Percentiles rank a stretch among this genome's conserved stretches.
Evolutionary conservation across 2,888 invertebrate species (phyloP).

Genomic region (Agrochola lychnidis): DNA sequence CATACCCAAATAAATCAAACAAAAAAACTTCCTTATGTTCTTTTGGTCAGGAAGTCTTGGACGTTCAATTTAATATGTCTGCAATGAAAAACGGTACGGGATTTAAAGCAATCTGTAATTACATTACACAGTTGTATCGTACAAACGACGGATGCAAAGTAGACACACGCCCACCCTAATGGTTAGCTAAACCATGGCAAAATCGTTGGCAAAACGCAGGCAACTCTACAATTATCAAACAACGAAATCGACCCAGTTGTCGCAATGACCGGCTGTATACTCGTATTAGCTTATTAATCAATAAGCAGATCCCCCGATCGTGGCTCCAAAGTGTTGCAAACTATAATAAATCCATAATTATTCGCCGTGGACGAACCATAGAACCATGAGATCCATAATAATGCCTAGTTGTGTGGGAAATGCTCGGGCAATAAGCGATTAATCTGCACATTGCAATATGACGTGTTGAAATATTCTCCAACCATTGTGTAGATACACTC

Average conservation of each 20-base stretch:
- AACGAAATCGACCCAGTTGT: conserved; percentile 79
- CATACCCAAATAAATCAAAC: conserved; percentile 16
- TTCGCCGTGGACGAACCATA: conserved; percentile 69
- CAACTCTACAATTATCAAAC: conserved; percentile 73
- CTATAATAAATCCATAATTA: conserved; percentile 73
- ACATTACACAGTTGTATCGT: conserved; percentile 54
- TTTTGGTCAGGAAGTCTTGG: background rate
- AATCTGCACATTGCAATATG: conserved; percentile 76
- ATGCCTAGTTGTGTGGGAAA: conserved; percentile 79
- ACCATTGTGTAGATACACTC: conserved; percentile 62
- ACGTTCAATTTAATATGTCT: conserved; percentile 2
- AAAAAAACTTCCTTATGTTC: conserved; percentile 4
- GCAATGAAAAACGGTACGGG: conserved; percentile 17
- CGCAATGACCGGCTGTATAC: conserved; percentile 70
- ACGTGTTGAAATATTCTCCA: conserved; percentile 74
- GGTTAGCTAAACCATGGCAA: conserved; percentile 61
- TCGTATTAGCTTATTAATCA: conserved; percentile 78
- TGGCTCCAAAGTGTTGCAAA: conserved; percentile 75
- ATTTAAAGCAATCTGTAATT: conserved; percentile 31
- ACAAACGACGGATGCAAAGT: conserved; percentile 66
- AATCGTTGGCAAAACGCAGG: conserved; percentile 60
- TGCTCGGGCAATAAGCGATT: conserved; percentile 69
- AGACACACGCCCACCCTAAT: conserved; percentile 63
- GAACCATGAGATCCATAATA: conserved; percentile 77
- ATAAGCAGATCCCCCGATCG: conserved; percentile 77